Evolutionary conservation across 2,113 vertebrate species (phyloP), one percentile per base, ranked within the genome.

Genomic region (Caranx melampygus): DNA sequence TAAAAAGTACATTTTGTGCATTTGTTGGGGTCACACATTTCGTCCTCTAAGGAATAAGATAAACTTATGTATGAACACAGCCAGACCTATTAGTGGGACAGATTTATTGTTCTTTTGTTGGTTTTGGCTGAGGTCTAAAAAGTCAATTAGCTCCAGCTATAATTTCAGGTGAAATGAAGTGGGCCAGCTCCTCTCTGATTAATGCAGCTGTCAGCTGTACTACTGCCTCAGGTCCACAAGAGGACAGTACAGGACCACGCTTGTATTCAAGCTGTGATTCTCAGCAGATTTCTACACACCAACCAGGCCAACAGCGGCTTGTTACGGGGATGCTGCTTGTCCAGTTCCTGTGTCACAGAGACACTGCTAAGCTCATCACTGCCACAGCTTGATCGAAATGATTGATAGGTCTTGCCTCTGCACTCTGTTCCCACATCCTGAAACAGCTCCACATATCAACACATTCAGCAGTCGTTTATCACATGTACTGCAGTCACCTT

Each of bases 141-240:
- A 4, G 20, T 52, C 3, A 21, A 2, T 35, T 16, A 37, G 34
- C 9, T 37, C 16, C 6, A 10, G 16, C 16, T 11, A 20, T 49
- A 31, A 15, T 57, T 58, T 49, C 47, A 7, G 14, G 55, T 16
- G 15, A 57, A 57, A 57, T 57, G 13, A 10, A 9, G 8, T 42
- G 40, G 40, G 31, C 31, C 33, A 4, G 11, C 37, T 31, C 13
- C 11, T 65, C 51, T 74, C 26, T 4, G 12, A 44, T 33, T 18
- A 35, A 47, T 18, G 3, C 18, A 34, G 40, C 9, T 65, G 37
- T 68, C 0, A 55, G 75, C 9, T 86, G 91, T 33, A 84, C 45
- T 83, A 21, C 71, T 68, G 20, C 49, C 33, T 64, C 26, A 21
- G 2, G 44, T 78, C 88, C 92, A 93, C 86, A 66, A 87, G 92